Conservation (phyloP, 2,797 vertebrate species). For the Scyliorhinus canicula region DNA sequence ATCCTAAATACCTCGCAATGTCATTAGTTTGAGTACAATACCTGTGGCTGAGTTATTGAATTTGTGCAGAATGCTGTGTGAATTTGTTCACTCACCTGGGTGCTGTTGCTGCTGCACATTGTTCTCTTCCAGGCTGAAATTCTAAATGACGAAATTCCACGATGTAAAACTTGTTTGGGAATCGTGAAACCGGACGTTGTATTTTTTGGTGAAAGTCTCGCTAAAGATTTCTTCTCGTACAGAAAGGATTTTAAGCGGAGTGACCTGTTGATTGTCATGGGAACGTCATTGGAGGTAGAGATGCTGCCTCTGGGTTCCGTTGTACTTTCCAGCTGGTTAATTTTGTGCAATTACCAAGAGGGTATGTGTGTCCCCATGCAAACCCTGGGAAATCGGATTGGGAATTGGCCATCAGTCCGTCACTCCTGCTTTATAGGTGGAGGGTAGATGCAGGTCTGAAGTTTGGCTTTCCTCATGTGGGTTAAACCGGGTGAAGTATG, state of each 20-base stretch:
- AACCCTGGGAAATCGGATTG: neutral
- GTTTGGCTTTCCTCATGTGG: too few relatives aligned
- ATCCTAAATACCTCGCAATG: neutral
- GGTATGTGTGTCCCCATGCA: too few relatives aligned
- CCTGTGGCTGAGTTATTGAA: neutral
- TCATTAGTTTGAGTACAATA: neutral
- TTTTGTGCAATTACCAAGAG: neutral
- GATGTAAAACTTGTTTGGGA: constrained; percentile 63
- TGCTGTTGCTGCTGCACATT: neutral
- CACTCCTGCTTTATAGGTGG: too few relatives aligned
- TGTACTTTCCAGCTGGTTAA: neutral
- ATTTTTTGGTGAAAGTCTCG: constrained; percentile 72
- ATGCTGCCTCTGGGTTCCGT: neutral
- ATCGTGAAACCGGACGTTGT: constrained; percentile 70
- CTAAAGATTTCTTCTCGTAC: constrained; percentile 65
- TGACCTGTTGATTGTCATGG: constrained; percentile 71
- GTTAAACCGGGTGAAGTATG: too few relatives aligned
- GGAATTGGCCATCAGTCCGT: neutral
- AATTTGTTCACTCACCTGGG: neutral
- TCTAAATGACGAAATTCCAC: constrained; percentile 59
- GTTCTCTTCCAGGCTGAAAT: constrained; percentile 49
- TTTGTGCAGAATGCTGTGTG: neutral
- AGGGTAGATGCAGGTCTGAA: too few relatives aligned
- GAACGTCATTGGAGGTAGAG: constrained; percentile 65
- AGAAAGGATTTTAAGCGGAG: constrained; percentile 65